Evolutionary conservation across 2,797 vertebrate species (phyloP), one percentile per base, ranked within the genome.

Genomic region (Poeciliopsis presidionis): DNA sequence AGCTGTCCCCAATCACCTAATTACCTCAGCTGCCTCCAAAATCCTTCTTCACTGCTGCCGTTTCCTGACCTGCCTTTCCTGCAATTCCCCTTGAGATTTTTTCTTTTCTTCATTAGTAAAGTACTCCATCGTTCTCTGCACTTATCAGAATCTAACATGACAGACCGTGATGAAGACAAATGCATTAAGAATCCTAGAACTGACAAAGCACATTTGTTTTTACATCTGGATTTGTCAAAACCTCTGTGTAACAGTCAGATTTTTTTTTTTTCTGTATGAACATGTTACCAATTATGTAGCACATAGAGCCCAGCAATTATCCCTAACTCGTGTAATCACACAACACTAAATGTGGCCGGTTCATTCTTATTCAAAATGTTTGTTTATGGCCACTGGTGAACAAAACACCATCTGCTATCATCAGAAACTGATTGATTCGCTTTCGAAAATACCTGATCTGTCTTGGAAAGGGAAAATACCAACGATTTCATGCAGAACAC

Each of bases 331-430:
- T 86, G 85, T 76, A 76, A 81, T 87, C 74, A 81, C 73, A 83
- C 81, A 84, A 86, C 85, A 78, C 84, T 78, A 61, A 86, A 86
- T 78, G 76, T 65, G 81, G 45, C 80, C 78, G 82, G 78, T 87
- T 86, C 72, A 78, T 85, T 88, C 86, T 67, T 83, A 92, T 89
- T 87, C 84, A 92, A 88, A 80, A 81, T 81, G 84, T 91, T 92
- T 94, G 87, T 91, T 93, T 92, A 82, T 89, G 88, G 86, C 84
- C 85, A 91, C 86, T 78, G 79, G 84, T 92, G 87, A 94, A 83
- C 43, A 77, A 93, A 70, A 89, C 87, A 82, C 89, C 92, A 93
- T 93, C 93, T 95, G 91, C 81, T 92, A 88, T 85, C 87, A 88
- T 91, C 77, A 57, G 67, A 86, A 89, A 88, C 86, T 88, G 76